A percentile compares a stretch with the other conserved stretches of the same genome.
These are phyloP conservation scores for Rhagonycha lutea DNA, from an alignment of 2,888 invertebrate species.

Conservation along the genomic window DNA sequence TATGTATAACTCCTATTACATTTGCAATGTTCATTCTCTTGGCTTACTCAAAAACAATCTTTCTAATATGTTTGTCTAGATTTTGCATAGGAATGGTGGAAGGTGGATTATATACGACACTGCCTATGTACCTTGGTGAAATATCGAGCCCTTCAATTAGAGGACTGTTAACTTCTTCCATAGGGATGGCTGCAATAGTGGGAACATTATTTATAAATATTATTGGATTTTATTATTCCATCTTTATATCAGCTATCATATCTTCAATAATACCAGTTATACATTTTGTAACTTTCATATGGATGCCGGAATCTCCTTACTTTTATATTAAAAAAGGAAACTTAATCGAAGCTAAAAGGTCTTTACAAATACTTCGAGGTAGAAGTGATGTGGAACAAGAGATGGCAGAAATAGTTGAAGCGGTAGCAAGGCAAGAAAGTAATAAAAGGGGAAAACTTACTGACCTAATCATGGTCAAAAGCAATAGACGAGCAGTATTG, in stretches of 20 bases:
- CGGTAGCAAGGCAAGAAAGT: conserved; percentile 53
- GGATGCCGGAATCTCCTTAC: conserved; percentile 70
- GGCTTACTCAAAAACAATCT: conserved; percentile 62
- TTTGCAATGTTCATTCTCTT: conserved; percentile 65
- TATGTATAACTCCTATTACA: conserved; percentile 50
- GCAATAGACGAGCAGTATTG: conserved; percentile 65
- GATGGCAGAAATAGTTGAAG: conserved; percentile 45
- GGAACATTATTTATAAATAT: conserved; percentile 66
- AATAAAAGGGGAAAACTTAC: conserved; percentile 56
- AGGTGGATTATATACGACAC: conserved; percentile 49
- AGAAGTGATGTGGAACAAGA: conserved; percentile 58
- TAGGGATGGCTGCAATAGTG: conserved; percentile 60
- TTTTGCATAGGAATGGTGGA: conserved; percentile 60
- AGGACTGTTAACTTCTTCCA: conserved; percentile 65
- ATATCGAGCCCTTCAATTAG: conserved; percentile 61
- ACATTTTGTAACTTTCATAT: conserved; percentile 61
- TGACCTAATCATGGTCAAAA: conserved; percentile 61
- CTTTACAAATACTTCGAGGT: conserved; percentile 65
- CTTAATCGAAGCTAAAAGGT: conserved; percentile 55
- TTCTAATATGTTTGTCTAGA: conserved; percentile 57
- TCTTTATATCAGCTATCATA: conserved; percentile 60
- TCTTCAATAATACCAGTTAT: conserved; percentile 63
- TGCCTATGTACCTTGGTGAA: conserved; percentile 65
- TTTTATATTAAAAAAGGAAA: conserved; percentile 54
- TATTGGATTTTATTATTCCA: conserved; percentile 63